Conservation (phyloP, 2,797 vertebrate species). For the Hypotaenidia okinawae region DNA sequence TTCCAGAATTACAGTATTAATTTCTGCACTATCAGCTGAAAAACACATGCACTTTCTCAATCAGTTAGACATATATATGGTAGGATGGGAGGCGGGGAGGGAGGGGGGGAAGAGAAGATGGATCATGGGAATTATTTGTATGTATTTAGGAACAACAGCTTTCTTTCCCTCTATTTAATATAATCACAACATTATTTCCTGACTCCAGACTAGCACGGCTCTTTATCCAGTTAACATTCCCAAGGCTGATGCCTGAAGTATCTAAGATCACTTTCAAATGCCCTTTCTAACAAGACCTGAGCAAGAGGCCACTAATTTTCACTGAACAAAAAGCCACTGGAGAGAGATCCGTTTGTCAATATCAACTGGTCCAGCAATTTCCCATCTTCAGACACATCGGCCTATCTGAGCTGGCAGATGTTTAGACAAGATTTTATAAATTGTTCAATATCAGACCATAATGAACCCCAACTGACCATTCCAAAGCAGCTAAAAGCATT, state of each 20-base stretch:
- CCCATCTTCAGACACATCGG: conserved; percentile 86
- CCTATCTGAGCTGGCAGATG: conserved; percentile 96
- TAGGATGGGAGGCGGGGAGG: not conserved
- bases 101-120: fast-evolving
- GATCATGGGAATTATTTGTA: not conserved
- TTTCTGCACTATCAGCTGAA: conserved; percentile 27
- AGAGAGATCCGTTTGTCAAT: conserved; percentile 86
- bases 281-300: conserved; percentile 84
- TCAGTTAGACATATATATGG: not conserved
- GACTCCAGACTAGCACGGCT: not conserved
- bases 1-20: not conserved
- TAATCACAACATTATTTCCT: not conserved
- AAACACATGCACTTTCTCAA: not conserved
- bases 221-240: conserved; percentile 73
- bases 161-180: not conserved
- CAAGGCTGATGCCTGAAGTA: conserved; percentile 73
- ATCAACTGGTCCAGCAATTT: conserved; percentile 89
- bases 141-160: not conserved
- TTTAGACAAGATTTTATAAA: conserved; percentile 99
- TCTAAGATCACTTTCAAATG: conserved; percentile 83
- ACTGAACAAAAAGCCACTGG: conserved; percentile 83
- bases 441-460: conserved; percentile 93
- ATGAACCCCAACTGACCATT: conserved; percentile 97
- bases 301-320: conserved; percentile 84
- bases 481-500: conserved; percentile 90